These are phyloP conservation scores for Odontomyia ornata DNA, from an alignment of 2,888 invertebrate genomes.

Conservation along the genomic window DNA sequence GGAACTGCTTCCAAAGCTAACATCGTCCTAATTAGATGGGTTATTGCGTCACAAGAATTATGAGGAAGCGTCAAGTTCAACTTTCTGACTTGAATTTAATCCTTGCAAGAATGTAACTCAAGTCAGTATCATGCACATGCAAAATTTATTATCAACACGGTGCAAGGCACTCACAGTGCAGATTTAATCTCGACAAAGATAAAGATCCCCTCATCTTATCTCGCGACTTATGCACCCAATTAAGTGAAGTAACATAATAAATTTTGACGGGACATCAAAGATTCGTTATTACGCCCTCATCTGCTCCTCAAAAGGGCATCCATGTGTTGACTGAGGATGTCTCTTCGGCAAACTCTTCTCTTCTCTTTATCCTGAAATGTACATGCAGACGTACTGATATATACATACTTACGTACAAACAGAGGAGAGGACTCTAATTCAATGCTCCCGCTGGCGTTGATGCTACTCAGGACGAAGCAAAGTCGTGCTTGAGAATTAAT, in stretches of 20 bases:
- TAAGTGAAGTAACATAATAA: not conserved
- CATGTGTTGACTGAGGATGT: not conserved
- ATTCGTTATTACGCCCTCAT: not conserved
- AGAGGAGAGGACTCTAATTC: not conserved
- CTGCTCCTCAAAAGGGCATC: not conserved
- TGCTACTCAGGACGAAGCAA: conserved; percentile 21
- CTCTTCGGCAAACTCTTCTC: not conserved
- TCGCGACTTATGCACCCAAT: not conserved
- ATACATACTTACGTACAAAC: too few species aligned
- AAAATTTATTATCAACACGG: not conserved
- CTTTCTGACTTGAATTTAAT: not conserved
- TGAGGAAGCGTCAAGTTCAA: not conserved
- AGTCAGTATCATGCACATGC: not conserved
- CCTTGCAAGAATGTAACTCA: not conserved
- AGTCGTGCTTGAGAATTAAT: conserved; percentile 41
- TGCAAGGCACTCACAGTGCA: not conserved
- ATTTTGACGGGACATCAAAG: conserved; percentile 8
- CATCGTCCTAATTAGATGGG: not conserved
- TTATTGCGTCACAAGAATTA: not conserved
- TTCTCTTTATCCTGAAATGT: not conserved
- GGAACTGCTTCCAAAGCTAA: not conserved
- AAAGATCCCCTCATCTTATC: not conserved
- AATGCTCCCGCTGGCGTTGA: not conserved
- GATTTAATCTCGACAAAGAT: not conserved
- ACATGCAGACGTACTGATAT: not conserved